A percentile compares a stretch with the other conserved stretches of the same genome.
These are phyloP conservation scores for Brienomyrus longianalis DNA, from an alignment of 2,113 vertebrate species.

Conservation along the genomic window DNA sequence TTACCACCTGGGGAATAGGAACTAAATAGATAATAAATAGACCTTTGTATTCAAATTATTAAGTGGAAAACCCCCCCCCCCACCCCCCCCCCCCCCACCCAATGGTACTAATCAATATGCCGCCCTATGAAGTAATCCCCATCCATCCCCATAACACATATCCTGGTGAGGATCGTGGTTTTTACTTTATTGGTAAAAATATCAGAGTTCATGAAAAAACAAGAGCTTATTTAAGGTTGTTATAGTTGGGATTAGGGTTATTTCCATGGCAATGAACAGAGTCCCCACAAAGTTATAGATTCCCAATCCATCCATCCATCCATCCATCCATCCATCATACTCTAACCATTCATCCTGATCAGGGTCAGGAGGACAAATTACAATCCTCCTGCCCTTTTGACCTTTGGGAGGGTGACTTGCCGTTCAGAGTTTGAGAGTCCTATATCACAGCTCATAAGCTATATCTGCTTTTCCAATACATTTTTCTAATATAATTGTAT, in stretches of 20 bases:
- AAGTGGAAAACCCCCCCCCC: neutral
- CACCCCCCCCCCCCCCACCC: too few species aligned
- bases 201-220: too few species aligned
- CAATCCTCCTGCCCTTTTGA: neutral
- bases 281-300: too few species aligned
- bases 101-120: too few species aligned
- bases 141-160: too few species aligned
- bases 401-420: neutral
- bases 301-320: neutral
- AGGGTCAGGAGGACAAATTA: neutral
- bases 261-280: too few species aligned
- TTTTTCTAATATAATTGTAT: neutral
- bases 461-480: neutral
- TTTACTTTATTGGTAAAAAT: too few species aligned
- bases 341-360: neutral
- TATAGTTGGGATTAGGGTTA: too few species aligned
- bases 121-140: too few species aligned
- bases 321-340: neutral
- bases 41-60: neutral
- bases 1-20: neutral
- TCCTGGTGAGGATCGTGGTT: too few species aligned
- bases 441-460: neutral
- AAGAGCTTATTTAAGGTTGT: too few species aligned
- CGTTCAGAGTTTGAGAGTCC: neutral
- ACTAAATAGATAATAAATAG: neutral